Conservation (phyloP, 2,797 vertebrate genomes). For the Tauraco hartlaubi region DNA sequence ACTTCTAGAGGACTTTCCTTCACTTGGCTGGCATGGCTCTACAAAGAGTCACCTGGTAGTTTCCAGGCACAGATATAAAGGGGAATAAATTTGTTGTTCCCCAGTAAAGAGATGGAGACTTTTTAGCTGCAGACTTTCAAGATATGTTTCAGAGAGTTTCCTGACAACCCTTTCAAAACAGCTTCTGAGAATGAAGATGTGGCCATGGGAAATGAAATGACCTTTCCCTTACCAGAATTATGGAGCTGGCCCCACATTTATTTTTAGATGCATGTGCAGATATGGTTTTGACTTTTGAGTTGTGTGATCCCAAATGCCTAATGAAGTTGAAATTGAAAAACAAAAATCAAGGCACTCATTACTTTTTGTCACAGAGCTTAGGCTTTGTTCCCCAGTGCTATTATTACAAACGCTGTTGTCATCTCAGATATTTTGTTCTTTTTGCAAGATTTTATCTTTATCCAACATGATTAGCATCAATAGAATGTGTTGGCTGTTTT, state of each 20-base stretch:
- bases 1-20: neutral
- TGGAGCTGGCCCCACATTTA: neutral
- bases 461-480: neutral
- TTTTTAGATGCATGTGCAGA: neutral
- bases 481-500: neutral
- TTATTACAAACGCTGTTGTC: neutral
- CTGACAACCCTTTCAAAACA: neutral
- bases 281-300: neutral
- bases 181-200: neutral
- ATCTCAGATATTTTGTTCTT: neutral
- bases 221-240: neutral
- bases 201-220: neutral
- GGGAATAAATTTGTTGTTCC: neutral
- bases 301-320: neutral
- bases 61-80: neutral
- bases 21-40: accelerated
- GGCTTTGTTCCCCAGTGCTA: accelerated
- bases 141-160: neutral
- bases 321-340: neutral
- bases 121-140: neutral
- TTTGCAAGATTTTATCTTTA: neutral
- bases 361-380: neutral
- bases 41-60: neutral
- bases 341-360: neutral
- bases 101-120: neutral